A percentile compares a stretch with the other conserved stretches of the same genome.
Conservation (phyloP, 2,888 invertebrate genomes). For the Nomada flava region DNA sequence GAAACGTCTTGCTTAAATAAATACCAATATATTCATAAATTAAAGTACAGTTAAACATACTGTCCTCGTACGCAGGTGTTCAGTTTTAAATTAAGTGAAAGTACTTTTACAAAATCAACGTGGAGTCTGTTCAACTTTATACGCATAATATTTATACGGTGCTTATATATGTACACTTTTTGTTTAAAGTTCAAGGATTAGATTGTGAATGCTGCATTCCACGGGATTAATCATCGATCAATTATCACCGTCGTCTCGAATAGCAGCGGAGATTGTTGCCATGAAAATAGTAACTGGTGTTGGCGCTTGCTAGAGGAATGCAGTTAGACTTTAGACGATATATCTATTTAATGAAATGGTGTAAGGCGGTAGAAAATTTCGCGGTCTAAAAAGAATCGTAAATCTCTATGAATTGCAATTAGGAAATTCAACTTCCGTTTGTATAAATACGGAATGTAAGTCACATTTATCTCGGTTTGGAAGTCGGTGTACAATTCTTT, state of each 20-base stretch:
- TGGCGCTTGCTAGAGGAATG: constrained; percentile 11
- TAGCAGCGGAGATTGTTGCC: background rate
- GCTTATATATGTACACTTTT: background rate
- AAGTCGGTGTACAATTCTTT: background rate
- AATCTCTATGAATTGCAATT: constrained; percentile 20
- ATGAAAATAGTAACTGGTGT: background rate
- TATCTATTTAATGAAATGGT: constrained; percentile 7
- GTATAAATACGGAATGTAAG: constrained; percentile 1
- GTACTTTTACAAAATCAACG: background rate
- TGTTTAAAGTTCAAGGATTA: constrained; percentile 7
- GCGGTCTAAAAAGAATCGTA: constrained; percentile 9
- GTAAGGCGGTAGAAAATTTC: constrained; percentile 1
- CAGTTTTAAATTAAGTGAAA: background rate
- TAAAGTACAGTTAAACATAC: too few species aligned
- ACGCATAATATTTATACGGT: background rate
- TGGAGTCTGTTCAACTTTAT: background rate
- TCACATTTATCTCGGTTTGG: background rate
- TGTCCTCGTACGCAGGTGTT: too few species aligned
- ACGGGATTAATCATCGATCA: constrained; percentile 3
- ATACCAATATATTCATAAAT: too few species aligned
- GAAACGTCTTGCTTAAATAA: too few species aligned
- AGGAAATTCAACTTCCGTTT: constrained; percentile 23
- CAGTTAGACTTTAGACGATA: background rate
- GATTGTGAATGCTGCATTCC: constrained; percentile 5
- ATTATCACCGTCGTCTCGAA: background rate